Evolutionary conservation across 1,140 invertebrate genomes (phyloP), one percentile per base, ranked within the genome.

Genomic region (Calephelis virginiensis): DNA sequence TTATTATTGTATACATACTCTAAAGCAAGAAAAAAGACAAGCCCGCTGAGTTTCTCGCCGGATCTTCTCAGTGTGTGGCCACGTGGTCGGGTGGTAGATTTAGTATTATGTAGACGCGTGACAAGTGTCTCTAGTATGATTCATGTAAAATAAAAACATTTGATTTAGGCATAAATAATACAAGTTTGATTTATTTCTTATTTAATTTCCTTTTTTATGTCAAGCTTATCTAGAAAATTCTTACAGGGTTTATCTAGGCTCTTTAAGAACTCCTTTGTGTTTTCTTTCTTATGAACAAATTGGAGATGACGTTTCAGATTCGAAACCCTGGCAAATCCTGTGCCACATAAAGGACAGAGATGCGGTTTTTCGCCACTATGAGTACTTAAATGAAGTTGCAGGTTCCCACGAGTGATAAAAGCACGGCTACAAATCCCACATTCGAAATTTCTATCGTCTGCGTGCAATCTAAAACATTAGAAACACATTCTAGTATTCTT

Each of bases 361-460:
- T 94, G 94, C 0, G 93, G 94, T 48, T 93, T 93, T 38, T 94
- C 92, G 0, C 94, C 94, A 0, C 92, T 94, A 74, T 96, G 95
- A 0, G 93, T 94, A 62, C 92, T 83, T 64, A 93, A 86, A 70
- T 96, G 95, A 61, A 93, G 92, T 73, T 92, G 93, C 0, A 94
- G 78, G 74, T 92, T 87, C 14, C 86, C 80, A 9, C 81, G 79
- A 0, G 89, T 87, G 40, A 92, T 91, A 71, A 92, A 92, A 0
- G 85, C 87, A 6, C 78, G 72, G 6, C 77, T 72, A 65, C 94
- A 95, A 6, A 90, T 78, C 5, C 86, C 81, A 73, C 93, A 94
- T 63, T 92, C 89, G 67, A 91, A 92, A 47, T 93, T 94, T 75
- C 93, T 94, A 74, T 94, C 93, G 63, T 93, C 93, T 6, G 93